Percentiles rank a stretch among this genome's conserved stretches.
These are phyloP conservation scores for Agriopis aurantiaria DNA, from an alignment of 2,888 invertebrate genomes.

Conservation along the genomic window DNA sequence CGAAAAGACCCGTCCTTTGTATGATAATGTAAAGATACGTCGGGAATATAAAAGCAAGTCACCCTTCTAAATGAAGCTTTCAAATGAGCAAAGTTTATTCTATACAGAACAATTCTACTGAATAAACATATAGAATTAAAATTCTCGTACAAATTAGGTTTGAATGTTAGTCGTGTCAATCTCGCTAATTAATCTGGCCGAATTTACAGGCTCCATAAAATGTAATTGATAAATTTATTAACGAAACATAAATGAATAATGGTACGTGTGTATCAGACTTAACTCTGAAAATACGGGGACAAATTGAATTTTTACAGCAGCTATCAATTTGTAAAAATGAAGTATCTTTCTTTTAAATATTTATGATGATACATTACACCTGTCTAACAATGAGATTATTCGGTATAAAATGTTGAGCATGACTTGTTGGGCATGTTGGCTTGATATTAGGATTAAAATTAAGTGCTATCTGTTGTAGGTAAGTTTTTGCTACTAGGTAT, in stretches of 20 bases:
- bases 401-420: constrained; percentile 7
- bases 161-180: constrained; percentile 35
- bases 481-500: too few species aligned
- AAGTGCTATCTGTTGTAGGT: too few species aligned
- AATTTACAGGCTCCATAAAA: constrained; percentile 38
- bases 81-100: constrained; percentile 39
- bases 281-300: constrained; percentile 29
- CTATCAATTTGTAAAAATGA: constrained; percentile 27
- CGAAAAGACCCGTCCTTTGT: constrained; percentile 48
- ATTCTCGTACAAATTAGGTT: constrained; percentile 31
- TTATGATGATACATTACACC: constrained; percentile 19
- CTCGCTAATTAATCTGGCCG: constrained; percentile 38
- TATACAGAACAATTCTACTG: constrained; percentile 21
- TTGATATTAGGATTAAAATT: neutral
- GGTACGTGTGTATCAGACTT: constrained; percentile 28
- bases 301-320: constrained; percentile 31
- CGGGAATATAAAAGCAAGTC: constrained; percentile 46
- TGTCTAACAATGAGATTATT: constrained; percentile 15
- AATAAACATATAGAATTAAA: constrained; percentile 38
- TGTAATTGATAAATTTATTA: constrained; percentile 38
- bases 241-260: constrained; percentile 39
- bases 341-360: constrained; percentile 13
- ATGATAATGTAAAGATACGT: constrained; percentile 50
- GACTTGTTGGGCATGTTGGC: constrained; percentile 7
- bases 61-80: constrained; percentile 45